Percentiles rank a stretch among this genome's conserved stretches.
Evolutionary conservation across 2,113 vertebrate species (phyloP).

Genomic region (Anthoscopus minutus): DNA sequence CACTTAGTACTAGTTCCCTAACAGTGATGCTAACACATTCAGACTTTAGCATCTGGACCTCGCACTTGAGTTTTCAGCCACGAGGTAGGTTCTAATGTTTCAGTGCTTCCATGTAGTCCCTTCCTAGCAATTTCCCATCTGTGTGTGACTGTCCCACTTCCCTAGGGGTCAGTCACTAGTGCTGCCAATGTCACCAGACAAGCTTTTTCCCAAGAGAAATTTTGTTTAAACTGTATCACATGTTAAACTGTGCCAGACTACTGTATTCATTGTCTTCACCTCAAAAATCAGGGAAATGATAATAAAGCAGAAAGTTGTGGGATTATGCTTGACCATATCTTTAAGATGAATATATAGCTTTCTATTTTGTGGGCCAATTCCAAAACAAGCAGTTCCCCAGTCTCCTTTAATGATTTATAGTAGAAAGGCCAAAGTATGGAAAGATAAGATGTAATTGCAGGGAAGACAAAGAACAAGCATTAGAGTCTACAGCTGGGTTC

Average conservation of each 20-base stretch:
- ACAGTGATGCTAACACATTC: slow-evolving; percentile 48
- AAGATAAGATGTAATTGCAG: not conserved
- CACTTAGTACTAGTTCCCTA: slow-evolving; percentile 23
- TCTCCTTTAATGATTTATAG: not conserved
- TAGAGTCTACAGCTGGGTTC: not conserved
- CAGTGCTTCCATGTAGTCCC: slow-evolving; percentile 26
- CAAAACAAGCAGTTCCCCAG: not conserved
- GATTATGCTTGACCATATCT: not conserved
- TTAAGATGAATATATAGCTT: not conserved
- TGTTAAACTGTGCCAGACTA: not conserved
- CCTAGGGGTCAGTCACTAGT: slow-evolving; percentile 37
- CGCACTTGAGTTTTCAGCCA: slow-evolving; percentile 16
- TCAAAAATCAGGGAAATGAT: not conserved
- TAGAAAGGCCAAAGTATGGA: not conserved
- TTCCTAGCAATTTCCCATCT: slow-evolving; percentile 70
- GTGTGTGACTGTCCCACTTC: slow-evolving; percentile 55
- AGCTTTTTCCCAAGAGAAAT: slow-evolving; percentile 48
- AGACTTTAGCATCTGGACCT: slow-evolving; percentile 59
- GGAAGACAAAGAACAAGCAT: not conserved
- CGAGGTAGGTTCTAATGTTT: slow-evolving; percentile 31
- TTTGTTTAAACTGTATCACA: not conserved
- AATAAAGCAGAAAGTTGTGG: not conserved
- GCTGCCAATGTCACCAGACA: slow-evolving; percentile 41
- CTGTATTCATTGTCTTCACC: not conserved
- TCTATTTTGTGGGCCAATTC: not conserved